A percentile compares a stretch with the other conserved stretches of the same genome.
phyloP scores from a whole-genome alignment of 2,888 invertebrate genomes.

The Hypomecis punctinalis region DNA sequence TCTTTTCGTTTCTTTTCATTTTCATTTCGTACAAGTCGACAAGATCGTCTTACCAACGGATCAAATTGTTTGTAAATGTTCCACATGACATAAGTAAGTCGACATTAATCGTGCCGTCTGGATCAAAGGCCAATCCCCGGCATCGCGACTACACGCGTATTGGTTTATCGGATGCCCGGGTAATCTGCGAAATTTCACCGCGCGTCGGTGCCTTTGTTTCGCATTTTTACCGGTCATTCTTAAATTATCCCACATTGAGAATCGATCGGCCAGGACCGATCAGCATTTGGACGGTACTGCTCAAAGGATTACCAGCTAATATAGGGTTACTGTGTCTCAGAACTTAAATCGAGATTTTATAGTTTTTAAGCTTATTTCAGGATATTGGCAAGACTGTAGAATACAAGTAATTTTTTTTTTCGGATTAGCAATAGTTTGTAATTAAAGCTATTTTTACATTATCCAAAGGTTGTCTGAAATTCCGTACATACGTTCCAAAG shows the following conservation, averaged over 20 bases:
- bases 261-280: conserved; percentile 72
- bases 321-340: too few species aligned
- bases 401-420: too few species aligned
- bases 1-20: too few species aligned
- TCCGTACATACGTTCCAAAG: too few species aligned
- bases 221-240: conserved; percentile 68
- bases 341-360: too few species aligned
- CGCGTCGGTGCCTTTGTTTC: conserved; percentile 70
- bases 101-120: conserved; percentile 15
- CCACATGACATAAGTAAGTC: background rate
- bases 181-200: conserved; percentile 80
- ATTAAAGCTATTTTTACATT: too few species aligned
- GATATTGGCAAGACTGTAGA: too few species aligned
- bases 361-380: too few species aligned
- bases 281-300: conserved; percentile 76
- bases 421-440: too few species aligned
- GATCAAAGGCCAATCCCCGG: conserved; percentile 56
- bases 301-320: conserved; percentile 65
- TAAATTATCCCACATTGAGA: conserved; percentile 73
- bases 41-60: background rate
- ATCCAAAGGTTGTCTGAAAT: too few species aligned
- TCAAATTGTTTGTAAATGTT: too few species aligned
- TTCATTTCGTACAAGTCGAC: background rate
- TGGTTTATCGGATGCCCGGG: conserved; percentile 80
- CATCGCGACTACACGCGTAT: conserved; percentile 66